Base-by-base conservation (phyloP, 1,140 invertebrate genomes). In the Nephila pilipes region DNA sequence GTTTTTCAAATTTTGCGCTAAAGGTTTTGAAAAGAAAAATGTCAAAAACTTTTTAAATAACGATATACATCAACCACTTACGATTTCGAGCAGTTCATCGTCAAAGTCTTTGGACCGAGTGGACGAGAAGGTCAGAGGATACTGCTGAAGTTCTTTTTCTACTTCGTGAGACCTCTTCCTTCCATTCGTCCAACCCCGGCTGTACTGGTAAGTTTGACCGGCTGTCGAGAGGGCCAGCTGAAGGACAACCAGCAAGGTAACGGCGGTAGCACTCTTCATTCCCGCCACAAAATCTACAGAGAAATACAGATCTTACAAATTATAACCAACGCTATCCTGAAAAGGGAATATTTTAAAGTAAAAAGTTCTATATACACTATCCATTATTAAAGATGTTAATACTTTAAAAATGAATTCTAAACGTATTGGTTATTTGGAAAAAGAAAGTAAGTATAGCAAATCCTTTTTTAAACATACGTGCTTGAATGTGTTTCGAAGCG, bases 131-230 rank as follows among this genome's bases (percentile, higher is more conserved):
- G 90, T 38, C 65, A 91, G 90, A 91, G 90, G 90, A 83, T 80
- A 81, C 89, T 90, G 89, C 25, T 60, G 89, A 90, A 91, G 80
- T 91, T 91, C 58, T n/a, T 85, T 83, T 63, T 83, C 80, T 54
- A 85, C 90, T 91, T 91, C 90, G 80, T 91, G 36, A 87, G 91
- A 87, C 85, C 91, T 93, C 79, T 93, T 93, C 85, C 85, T 93
- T 93, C 91, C 91, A 87, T 93, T 93, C 91, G 91, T 93, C 91
- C 91, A 93, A 2, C 91, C 91, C 12, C 83, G 57, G 65, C 91
- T 93, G 69, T 93, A 93, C 29, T 93, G 91, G 36, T 93, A 93
- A 20, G 91, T 87, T 60, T 93, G 91, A 18, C 91, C 91, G 2
- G 80, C 90, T 3, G 90, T 91, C 20, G 80, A 91, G 20, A 91